Conservation (phyloP, 2,113 vertebrate species). For the Rhinichthys klamathensis region DNA sequence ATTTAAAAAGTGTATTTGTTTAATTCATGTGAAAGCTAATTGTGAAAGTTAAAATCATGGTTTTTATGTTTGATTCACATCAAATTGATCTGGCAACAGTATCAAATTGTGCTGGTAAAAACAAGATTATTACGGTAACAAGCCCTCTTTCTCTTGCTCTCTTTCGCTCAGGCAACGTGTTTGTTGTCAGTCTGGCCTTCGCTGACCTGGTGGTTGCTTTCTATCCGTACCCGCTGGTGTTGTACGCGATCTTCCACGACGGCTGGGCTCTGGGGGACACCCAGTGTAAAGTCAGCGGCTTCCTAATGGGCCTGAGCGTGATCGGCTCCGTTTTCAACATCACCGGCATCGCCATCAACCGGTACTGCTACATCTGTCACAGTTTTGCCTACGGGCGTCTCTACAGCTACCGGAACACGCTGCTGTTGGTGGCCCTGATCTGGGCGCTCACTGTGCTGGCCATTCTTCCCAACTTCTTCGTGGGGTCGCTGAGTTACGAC, state of each 20-base stretch:
- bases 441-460: slow-evolving; percentile 84
- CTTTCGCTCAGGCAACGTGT: slow-evolving; percentile 83
- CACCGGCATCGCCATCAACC: slow-evolving; percentile 88
- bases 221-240: slow-evolving; percentile 89
- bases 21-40: too few species aligned
- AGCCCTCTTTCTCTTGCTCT: slow-evolving; percentile 50
- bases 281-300: slow-evolving; percentile 91
- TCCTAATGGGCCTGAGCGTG: slow-evolving; percentile 91
- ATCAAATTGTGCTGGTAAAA: not conserved
- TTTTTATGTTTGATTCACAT: too few species aligned
- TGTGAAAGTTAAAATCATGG: too few species aligned
- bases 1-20: too few species aligned
- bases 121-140: not conserved
- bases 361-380: slow-evolving; percentile 92
- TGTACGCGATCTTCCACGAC: slow-evolving; percentile 86
- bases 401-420: slow-evolving; percentile 82
- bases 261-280: slow-evolving; percentile 86
- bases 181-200: slow-evolving; percentile 90
- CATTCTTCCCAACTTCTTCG: slow-evolving; percentile 85
- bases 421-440: slow-evolving; percentile 81
- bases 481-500: slow-evolving; percentile 88
- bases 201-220: slow-evolving; percentile 91
- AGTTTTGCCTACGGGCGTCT: slow-evolving; percentile 83
- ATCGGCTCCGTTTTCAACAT: slow-evolving; percentile 94
- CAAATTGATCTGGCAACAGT: not conserved